Evolutionary conservation across 2,888 invertebrate species (phyloP), one percentile per base, ranked within the genome.

Genomic region (Agrenia bidenticulata): DNA sequence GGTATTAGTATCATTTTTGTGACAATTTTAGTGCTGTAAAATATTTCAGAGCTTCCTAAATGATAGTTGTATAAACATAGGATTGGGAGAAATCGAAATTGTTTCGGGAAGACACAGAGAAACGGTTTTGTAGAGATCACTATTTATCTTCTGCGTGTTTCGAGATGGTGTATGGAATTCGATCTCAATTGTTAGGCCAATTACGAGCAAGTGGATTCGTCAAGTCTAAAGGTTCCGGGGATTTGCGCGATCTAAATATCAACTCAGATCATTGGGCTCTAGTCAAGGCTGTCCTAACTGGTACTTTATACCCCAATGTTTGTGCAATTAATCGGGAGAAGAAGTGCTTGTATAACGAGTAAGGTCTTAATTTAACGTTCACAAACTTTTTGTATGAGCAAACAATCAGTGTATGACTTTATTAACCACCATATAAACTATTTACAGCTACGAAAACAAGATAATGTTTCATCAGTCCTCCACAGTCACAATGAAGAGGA

Each of bases 261-360:
- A 89, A 94, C 81, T 88, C 91, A 0, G 88, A 90, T 76, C 89
- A 89, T 78, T 94, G 93, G 93, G 88, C 92, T 13, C 86, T 96
- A 61, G 88, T 98, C 0, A 96, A 96, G 78, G 90, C 92, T 0
- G 92, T 92, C 1, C 82, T 97, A 37, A 87, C 88, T 26, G 90
- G 91, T 2, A 96, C 97, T 0, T 83, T 92, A 66, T 97, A 96
- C 81, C 97, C 98, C 0, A 91, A 92, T 76, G 80, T 97, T 50
- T 70, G 72, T 54, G 61, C 39, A 17, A 54, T 67, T 1, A 51
- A 66, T 58, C 68, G 61, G 1, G 17, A 37, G 2, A 70, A 61
- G 13, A 61, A 69, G 2, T 55, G 27, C 15, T 26, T 72, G 13
- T 67, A 65, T 26, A 69, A 72, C 49, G 27, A 66, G 74, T 74